These are phyloP conservation scores for Ambastaia sidthimunki DNA, from an alignment of 2,797 vertebrate genomes.

Conservation along the genomic window DNA sequence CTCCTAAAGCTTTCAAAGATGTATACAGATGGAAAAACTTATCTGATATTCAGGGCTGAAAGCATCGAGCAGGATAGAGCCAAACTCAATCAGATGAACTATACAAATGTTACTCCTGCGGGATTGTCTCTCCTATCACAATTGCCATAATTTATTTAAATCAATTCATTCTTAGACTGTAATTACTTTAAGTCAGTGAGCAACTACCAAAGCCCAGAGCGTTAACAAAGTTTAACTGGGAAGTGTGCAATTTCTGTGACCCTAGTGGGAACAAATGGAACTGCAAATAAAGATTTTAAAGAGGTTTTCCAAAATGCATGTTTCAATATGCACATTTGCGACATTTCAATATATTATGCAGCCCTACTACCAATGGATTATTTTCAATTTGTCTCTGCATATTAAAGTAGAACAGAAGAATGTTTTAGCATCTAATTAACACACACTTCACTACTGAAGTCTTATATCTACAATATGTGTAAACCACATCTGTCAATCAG, in stretches of 20 bases:
- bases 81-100: slow-evolving; percentile 42
- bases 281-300: not conserved
- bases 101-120: slow-evolving; percentile 43
- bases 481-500: no score
- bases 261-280: not conserved
- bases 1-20: slow-evolving; percentile 50
- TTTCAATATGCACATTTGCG: no score
- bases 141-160: slow-evolving; percentile 55
- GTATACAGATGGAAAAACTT: slow-evolving; percentile 36
- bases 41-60: slow-evolving; percentile 36
- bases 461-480: no score
- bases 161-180: slow-evolving; percentile 57
- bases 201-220: slow-evolving; percentile 1
- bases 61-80: slow-evolving; percentile 27
- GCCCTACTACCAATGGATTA: no score
- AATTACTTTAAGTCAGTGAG: slow-evolving; percentile 30
- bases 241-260: not conserved
- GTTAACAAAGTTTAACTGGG: not conserved
- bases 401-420: no score
- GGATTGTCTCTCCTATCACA: slow-evolving; percentile 29
- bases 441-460: no score
- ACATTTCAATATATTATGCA: no score
- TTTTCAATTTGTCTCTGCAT: no score
- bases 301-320: no score
- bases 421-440: no score